Base-by-base conservation (phyloP, 2,113 vertebrate species). In the Raphicerus campestris region DNA sequence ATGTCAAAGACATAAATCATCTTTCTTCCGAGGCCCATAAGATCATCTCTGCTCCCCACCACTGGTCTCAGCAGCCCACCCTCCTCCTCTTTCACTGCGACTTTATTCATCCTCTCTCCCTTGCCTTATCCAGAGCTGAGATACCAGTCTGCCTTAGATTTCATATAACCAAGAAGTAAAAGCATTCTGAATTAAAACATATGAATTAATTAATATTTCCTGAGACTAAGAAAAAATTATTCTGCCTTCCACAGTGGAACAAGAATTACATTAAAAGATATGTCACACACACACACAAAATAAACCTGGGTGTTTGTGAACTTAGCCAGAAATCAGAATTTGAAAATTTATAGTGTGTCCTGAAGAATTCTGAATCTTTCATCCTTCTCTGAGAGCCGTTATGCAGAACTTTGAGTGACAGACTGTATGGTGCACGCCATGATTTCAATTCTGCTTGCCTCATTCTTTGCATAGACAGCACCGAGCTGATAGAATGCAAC, bases 1-100 rank as follows among this genome's bases (percentile, higher is more conserved):
- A 45, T 5, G 75, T 96, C 94, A 97, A 97, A 97, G 11, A 97
- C 96, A 97, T 97, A 97, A 97, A 97, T 97, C 89, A 70, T 93
- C 78, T 87, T 89, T 96, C 94, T 78, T 94, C 94, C 45, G n/a
- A 80, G 80, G 56, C 63, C 75, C 61, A 89, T 35, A 84, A 56
- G 61, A 86, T 95, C 75, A 58, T 78, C 85, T 49, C 35, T 39
- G 53, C 77, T 97, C 78, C 87, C 89, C 49, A 70, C 84, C 94
- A 15, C 94, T 87, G 51, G 58, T 89, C 95, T 95, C 56, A 5
- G 51, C 66, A 80, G n/a, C 56, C 78, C 49, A 51, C 77, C 82
- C 51, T 89, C 49, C 94, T 86, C 56, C 61, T 89, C 58, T 82
- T 47, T 51, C 81, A 6, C 26, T 28, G 30, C 16, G 56, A 80